A percentile compares a stretch with the other conserved stretches of the same genome.
Conservation (phyloP, 2,888 invertebrate species). For the Venusia cambrica region DNA sequence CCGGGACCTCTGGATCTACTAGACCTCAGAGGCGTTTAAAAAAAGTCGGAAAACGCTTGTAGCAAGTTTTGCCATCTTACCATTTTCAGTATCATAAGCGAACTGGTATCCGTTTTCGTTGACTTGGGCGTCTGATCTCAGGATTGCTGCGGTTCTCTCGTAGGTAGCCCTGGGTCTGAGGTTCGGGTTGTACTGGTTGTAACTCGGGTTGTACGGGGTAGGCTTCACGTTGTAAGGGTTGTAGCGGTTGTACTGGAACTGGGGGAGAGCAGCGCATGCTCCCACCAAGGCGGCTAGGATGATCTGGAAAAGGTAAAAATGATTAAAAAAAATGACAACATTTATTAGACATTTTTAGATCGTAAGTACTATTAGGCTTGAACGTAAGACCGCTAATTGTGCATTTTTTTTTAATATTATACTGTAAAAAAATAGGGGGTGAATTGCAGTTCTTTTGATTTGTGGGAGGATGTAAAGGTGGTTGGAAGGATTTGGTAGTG, state of each 20-base stretch:
- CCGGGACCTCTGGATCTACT: too few species aligned
- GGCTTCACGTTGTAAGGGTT: constrained; percentile 34
- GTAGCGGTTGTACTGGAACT: constrained; percentile 40
- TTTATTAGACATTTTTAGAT: too few species aligned
- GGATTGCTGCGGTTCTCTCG: constrained; percentile 59
- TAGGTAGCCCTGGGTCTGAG: constrained; percentile 48
- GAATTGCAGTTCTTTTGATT: too few species aligned
- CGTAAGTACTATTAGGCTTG: too few species aligned
- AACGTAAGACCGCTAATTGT: too few species aligned
- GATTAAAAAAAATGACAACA: constrained; percentile 5
- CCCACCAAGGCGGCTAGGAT: constrained; percentile 56
- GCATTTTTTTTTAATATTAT: too few species aligned
- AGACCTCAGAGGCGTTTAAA: too few species aligned
- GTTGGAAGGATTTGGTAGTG: too few species aligned
- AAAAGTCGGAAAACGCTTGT: too few species aligned
- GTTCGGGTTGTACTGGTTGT: constrained; percentile 43
- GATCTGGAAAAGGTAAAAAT: constrained; percentile 40
- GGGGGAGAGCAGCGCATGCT: constrained; percentile 53
- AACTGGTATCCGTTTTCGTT: constrained; percentile 63
- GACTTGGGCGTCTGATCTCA: constrained; percentile 59
- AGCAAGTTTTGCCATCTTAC: constrained; percentile 49
- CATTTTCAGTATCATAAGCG: constrained; percentile 84
- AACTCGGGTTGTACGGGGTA: constrained; percentile 23
- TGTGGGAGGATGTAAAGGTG: too few species aligned
- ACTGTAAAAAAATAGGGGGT: too few species aligned